Evolutionary conservation across 2,797 vertebrate genomes (phyloP), one percentile per base, ranked within the genome.

Genomic region (Cirrhinus mrigala): DNA sequence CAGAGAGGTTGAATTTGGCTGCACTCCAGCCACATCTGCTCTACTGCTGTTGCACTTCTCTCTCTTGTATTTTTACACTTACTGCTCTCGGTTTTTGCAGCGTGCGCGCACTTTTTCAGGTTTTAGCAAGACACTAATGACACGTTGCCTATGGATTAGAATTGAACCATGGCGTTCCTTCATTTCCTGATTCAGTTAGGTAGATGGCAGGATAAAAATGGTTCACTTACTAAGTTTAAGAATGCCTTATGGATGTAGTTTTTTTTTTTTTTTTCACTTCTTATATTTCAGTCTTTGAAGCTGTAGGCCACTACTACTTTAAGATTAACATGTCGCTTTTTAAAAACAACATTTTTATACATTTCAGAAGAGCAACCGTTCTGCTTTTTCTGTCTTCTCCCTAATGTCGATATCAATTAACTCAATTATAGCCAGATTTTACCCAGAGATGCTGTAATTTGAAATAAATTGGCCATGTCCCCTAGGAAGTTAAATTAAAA

Each of bases 1-100:
- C 91, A 92, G 92, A 87, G 91, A 91, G 91, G 89, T 66, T 87
- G 89, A 85, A 82, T 82, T 92, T 96, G 95, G 95, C 94, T 87
- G 75, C 27, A n/a, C 20, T 94, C 95, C 95, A 96, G 92, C 62
- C 93, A 95, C 95, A 96, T 96, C 94, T 96, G 95, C 87, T 91
- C 81, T 86, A 92, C 95, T 93, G 94, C 94, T 95, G 94, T 94
- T 93, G 91, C 91, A 37, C 91, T 85, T 92, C 85, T 87, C 90
- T 83, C 83, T 56, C n/a, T 79, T 69, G 68, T 88, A 88, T 90
- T 90, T 90, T 88, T 70, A 89, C 87, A 90, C 83, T 85, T 88
- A 87, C 87, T 87, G 68, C 83, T 81, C 86, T 83, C 27, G n/a
- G 66, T 80, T 78, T 68, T 83, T 74, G 75, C 85, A 60, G 76